Percentiles rank a stretch among this genome's conserved stretches.
Evolutionary conservation across 2,888 invertebrate species (phyloP).

Genomic region (Esperia sulphurella): DNA sequence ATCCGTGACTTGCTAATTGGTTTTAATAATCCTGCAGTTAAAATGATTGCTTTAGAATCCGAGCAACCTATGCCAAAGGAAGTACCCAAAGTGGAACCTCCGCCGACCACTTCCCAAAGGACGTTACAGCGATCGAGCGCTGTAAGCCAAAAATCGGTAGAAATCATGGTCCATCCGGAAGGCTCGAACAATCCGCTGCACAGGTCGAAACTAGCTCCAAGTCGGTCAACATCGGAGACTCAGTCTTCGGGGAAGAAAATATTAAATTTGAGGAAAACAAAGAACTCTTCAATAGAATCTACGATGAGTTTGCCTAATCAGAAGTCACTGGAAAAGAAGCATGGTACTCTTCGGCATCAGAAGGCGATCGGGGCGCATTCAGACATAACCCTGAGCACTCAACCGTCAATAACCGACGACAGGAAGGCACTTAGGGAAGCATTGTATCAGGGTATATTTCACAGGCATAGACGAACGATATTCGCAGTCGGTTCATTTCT

Average conservation of each 20-base stretch:
- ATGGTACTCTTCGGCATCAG: slow-evolving; percentile 79
- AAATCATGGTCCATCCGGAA: slow-evolving; percentile 75
- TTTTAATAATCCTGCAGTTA: slow-evolving; percentile 26
- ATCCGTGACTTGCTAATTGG: slow-evolving; percentile 10
- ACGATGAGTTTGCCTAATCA: slow-evolving; percentile 76
- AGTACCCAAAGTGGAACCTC: slow-evolving; percentile 47
- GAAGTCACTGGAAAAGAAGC: slow-evolving; percentile 74
- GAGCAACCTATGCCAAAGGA: slow-evolving; percentile 62
- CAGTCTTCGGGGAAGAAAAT: slow-evolving; percentile 67
- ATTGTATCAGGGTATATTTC: slow-evolving; percentile 87
- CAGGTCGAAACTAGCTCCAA: slow-evolving; percentile 68
- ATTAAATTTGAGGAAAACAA: slow-evolving; percentile 68
- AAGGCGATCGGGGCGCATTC: slow-evolving; percentile 81
- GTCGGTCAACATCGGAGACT: slow-evolving; percentile 68
- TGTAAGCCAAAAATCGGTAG: slow-evolving; percentile 81
- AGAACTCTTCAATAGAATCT: slow-evolving; percentile 74
- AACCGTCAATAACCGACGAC: slow-evolving; percentile 75
- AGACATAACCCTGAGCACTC: slow-evolving; percentile 74
- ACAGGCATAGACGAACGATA: slow-evolving; percentile 86
- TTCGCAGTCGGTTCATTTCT: slow-evolving; percentile 87
- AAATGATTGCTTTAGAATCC: slow-evolving; percentile 70
- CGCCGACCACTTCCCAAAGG: slow-evolving; percentile 49
- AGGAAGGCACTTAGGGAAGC: slow-evolving; percentile 86
- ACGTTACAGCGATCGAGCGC: slow-evolving; percentile 80
- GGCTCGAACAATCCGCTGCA: slow-evolving; percentile 67